Base-by-base conservation (phyloP, 1,140 invertebrate genomes). In the Tetramorium simillimum region DNA sequence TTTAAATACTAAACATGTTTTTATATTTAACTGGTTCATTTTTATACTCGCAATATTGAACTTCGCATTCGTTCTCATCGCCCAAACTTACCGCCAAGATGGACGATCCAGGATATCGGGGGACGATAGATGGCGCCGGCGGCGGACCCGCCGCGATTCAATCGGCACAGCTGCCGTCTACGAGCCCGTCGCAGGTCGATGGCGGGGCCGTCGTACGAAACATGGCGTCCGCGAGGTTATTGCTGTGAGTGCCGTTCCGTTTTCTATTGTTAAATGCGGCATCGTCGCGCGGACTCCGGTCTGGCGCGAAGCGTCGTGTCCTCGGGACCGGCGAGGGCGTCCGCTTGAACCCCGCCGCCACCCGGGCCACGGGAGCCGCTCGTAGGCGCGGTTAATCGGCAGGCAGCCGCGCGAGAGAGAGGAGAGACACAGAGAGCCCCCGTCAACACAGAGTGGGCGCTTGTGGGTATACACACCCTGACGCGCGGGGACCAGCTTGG, bases 221-320 rank as follows among this genome's bases (percentile, higher is more conserved):
- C 91, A 93, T 93, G 93, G 93, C 93, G 92, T 92, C 91, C 89
- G 80, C 72, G 91, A 93, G 93, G 93, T 93, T 92, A 93, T 93
- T 90, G 85, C 89, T 93, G 89, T 91, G 92, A 93, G 91, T 89
- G 90, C 76, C 90, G 82, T 24, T 90, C 75, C 58, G 81, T 91
- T 92, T 87, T 89, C 63, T 81, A 56, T 65, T 43, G 40, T 92
- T 90, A 91, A 88, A 93, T 92, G 92, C 90, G 87, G 89, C 76
- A 92, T 89, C 63, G 85, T 87, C 73, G 69, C 85, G 86, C 87
- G 76, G 76, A 78, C 70, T 88, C 75, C 87, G 93, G 84, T 73
- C 86, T 89, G 90, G 88, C 90, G 92, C 92, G 82, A 76, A 87
- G 89, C 90, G 88, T 92, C 89, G 92, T 86, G 92, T 90, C 92